Evolutionary conservation across 2,797 vertebrate genomes (phyloP).

Genomic region (Centropyge bicolor): DNA sequence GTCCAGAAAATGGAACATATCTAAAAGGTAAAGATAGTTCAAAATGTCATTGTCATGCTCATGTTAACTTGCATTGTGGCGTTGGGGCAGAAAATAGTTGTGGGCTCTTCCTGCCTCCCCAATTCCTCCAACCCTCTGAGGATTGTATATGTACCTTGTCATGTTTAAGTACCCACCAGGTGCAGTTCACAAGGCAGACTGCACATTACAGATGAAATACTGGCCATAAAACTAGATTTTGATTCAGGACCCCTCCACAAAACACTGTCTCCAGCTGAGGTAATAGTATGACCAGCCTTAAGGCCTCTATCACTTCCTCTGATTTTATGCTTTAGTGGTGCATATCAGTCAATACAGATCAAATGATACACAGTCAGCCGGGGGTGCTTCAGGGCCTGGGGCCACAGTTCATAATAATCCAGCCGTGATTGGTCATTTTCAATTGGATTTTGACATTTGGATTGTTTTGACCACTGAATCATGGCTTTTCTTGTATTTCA

Average conservation of each 20-base stretch:
- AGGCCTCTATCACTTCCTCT: not conserved
- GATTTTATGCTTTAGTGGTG: not conserved
- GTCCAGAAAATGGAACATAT: not conserved
- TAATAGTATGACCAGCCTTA: too few relatives aligned
- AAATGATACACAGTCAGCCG: not conserved
- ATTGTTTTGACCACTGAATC: too few relatives aligned
- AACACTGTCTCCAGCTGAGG: not conserved
- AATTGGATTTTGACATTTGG: too few relatives aligned
- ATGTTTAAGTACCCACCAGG: not conserved
- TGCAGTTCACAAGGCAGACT: not conserved
- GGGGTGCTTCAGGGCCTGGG: not conserved
- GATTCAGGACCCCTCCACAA: not conserved
- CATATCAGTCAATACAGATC: not conserved
- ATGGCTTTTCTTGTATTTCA: conserved; percentile 24
- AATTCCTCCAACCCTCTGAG: not conserved
- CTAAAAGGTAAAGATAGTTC: not conserved
- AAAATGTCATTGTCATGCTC: not conserved
- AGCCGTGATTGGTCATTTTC: not conserved
- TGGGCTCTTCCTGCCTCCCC: not conserved
- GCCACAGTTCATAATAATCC: not conserved
- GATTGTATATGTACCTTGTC: not conserved
- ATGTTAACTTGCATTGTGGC: not conserved
- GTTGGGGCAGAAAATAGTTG: not conserved
- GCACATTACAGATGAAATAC: not conserved
- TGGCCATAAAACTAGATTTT: not conserved